Base-by-base conservation (phyloP, 2,113 vertebrate species). In the Ciconia stormi region DNA sequence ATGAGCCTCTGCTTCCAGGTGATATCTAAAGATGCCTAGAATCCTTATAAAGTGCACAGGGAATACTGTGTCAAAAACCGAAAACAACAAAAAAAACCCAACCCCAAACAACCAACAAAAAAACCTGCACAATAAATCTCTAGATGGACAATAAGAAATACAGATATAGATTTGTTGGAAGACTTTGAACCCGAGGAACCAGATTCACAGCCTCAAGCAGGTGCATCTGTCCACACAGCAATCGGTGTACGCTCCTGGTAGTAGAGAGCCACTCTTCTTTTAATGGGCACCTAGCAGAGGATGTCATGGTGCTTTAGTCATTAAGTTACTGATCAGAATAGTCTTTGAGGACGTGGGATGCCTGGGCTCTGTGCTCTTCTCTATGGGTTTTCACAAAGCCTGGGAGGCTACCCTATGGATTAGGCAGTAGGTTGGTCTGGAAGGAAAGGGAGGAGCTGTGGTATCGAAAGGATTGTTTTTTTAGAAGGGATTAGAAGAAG, bases 171-270 rank as follows among this genome's bases (percentile, higher is more conserved):
- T 91, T 74, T 93, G 14, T 10, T 82, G 56, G 16, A 58, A 61
- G 49, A 8, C 49, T 87, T 62, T n/a, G 40, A 40, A 21, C 12
- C 21, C 9, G 23, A 89, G 59, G 40, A 77, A 32, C 11, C 65
- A 42, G 15, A 32, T 63, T 84, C 36, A 20, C 10, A 83, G 34
- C 46, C 55, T 67, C 26, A 47, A 74, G 82, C n/a, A 62, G 59
- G 22, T 53, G 30, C 18, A 7, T 66, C n/a, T 70, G 27, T 55
- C 50, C 36, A 12, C 0, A 0, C 34, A 72, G 71, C 49, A 55
- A 23, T 38, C 23, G 22, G 4, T 18, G n/a, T 72, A 5, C 23
- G 36, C 59, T 84, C 50, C 55, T 67, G 69, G n/a, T 36, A 47
- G n/a, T 2, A 29, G 27, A 27, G 4, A 44, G 25, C 6, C 25